These are phyloP conservation scores for Peromyscus maniculatus DNA, from an alignment of 2,113 vertebrate genomes.

Conservation along the genomic window DNA sequence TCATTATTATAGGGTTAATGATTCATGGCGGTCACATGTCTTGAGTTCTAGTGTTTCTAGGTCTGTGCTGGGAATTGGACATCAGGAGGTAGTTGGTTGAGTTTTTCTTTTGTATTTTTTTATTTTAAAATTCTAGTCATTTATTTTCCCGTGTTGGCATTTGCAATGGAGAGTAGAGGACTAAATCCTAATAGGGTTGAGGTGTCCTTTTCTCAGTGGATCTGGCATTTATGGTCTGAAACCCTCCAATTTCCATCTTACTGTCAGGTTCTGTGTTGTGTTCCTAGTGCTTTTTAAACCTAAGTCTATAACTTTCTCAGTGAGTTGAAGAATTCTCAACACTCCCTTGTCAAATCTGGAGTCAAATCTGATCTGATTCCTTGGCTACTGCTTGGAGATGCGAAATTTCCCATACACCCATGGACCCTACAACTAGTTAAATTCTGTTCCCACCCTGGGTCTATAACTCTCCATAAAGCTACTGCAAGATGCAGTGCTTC, in stretches of 20 bases:
- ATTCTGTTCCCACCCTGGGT: neutral
- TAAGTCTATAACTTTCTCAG: neutral
- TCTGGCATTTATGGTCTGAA: neutral
- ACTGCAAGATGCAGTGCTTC: neutral
- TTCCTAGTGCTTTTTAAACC: neutral
- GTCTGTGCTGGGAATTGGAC: neutral
- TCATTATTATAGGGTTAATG: neutral
- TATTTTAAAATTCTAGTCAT: neutral
- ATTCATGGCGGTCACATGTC: neutral
- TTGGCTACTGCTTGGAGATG: neutral
- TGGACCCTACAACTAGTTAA: neutral
- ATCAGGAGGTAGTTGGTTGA: neutral
- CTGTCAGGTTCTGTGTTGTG: neutral
- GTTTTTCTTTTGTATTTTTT: neutral
- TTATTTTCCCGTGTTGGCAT: neutral
- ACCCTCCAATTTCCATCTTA: neutral
- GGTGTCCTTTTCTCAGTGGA: neutral
- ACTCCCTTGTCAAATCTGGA: neutral
- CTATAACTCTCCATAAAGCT: neutral
- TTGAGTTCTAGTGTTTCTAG: neutral
- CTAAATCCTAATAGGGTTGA: neutral
- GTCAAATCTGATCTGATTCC: neutral
- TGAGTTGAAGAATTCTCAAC: neutral
- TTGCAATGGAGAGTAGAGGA: neutral
- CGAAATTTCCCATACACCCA: neutral